Evolutionary conservation across 2,113 vertebrate species (phyloP).

Genomic region (Haemorhous mexicanus): DNA sequence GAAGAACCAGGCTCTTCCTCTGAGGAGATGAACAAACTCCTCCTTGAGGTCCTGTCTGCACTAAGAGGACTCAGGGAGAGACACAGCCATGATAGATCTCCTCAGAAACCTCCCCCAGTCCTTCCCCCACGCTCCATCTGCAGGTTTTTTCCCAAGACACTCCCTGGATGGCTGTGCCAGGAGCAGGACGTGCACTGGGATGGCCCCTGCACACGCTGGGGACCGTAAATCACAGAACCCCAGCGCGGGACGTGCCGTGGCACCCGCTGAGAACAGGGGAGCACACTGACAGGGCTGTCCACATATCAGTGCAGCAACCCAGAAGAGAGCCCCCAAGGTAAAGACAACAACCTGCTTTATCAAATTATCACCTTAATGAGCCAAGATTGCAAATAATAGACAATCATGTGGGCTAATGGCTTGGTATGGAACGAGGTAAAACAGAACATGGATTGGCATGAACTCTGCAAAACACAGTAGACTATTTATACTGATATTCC

Average conservation of each 20-base stretch:
- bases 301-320: not conserved
- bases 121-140: not conserved
- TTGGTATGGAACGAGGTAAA: not conserved
- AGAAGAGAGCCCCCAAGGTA: conserved; percentile 16
- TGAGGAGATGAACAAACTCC: not conserved
- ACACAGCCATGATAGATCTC: not conserved
- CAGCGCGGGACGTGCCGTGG: not conserved
- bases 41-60: not conserved
- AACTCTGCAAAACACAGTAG: not conserved
- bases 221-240: not conserved
- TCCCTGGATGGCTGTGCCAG: not conserved
- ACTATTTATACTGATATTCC: not conserved
- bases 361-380: conserved; percentile 20
- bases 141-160: conserved; percentile 5
- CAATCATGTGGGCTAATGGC: not conserved
- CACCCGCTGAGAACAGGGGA: not conserved
- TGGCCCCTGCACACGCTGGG: not conserved
- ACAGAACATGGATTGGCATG: not conserved
- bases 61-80: not conserved
- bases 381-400: conserved; percentile 5
- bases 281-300: conserved; percentile 18
- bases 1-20: not conserved
- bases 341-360: conserved; percentile 39
- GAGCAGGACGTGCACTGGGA: not conserved
- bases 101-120: not conserved